A percentile compares a stretch with the other conserved stretches of the same genome.
Evolutionary conservation across 2,888 invertebrate species (phyloP).

Genomic region (Drosophila neotestacea): DNA sequence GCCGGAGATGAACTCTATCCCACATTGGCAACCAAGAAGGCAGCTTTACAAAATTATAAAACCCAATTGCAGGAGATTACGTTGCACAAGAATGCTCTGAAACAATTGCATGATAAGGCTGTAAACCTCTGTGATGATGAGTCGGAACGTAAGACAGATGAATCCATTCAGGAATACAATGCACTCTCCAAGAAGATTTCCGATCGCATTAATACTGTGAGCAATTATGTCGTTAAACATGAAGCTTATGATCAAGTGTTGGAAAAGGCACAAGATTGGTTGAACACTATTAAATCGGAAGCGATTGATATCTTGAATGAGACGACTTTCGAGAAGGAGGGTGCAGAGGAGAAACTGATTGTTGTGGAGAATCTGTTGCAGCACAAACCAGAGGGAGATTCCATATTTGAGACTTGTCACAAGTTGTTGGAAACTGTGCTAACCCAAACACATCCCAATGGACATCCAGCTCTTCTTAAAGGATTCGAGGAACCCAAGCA

Average conservation of each 20-base stretch:
- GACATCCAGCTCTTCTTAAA: constrained; percentile 90
- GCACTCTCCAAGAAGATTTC: constrained; percentile 89
- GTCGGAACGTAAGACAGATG: constrained; percentile 90
- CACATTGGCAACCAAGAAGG: constrained; percentile 94
- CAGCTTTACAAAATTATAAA: constrained; percentile 92
- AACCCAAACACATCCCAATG: constrained; percentile 91
- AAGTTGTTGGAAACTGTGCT: constrained; percentile 90
- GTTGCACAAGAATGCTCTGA: constrained; percentile 93
- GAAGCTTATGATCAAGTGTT: constrained; percentile 92
- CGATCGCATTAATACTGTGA: constrained; percentile 88
- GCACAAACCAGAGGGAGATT: constrained; percentile 91
- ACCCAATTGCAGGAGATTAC: constrained; percentile 93
- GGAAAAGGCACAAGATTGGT: constrained; percentile 93
- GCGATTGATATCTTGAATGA: constrained; percentile 92
- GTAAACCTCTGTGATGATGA: constrained; percentile 92
- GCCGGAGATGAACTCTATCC: constrained; percentile 90
- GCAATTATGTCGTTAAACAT: constrained; percentile 91
- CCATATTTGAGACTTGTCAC: constrained; percentile 89
- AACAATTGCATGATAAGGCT: constrained; percentile 93
- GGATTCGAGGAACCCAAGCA: constrained; percentile 91
- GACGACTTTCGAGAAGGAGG: constrained; percentile 91
- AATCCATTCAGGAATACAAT: constrained; percentile 90
- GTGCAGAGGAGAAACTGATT: constrained; percentile 90
- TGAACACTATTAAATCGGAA: constrained; percentile 92
- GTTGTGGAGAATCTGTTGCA: constrained; percentile 91